A percentile compares a stretch with the other conserved stretches of the same genome.
Evolutionary conservation across 2,113 vertebrate genomes (phyloP).

Genomic region (Silurus meridionalis): DNA sequence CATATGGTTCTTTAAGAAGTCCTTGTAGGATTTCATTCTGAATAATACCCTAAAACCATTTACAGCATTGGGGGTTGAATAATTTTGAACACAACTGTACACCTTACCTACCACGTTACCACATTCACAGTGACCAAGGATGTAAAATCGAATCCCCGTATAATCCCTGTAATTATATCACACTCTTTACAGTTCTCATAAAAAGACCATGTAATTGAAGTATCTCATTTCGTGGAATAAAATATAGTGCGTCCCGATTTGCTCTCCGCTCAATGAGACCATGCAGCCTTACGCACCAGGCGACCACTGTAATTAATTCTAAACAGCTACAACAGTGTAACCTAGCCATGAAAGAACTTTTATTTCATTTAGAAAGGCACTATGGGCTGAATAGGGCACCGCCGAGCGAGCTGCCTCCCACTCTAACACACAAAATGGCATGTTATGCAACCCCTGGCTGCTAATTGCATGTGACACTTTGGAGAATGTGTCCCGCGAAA

Average conservation of each 20-base stretch:
- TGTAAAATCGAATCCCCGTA: conserved; percentile 5
- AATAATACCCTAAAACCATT: too few relatives aligned
- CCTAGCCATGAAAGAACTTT: conserved; percentile 29
- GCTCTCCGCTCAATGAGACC: neutral
- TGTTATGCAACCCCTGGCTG: conserved; percentile 77
- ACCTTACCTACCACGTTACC: neutral
- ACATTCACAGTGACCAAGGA: neutral
- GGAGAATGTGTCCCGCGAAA: conserved; percentile 76
- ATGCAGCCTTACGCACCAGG: conserved; percentile 1
- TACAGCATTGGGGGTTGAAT: too few relatives aligned
- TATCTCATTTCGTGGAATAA: neutral
- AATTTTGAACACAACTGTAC: too few relatives aligned
- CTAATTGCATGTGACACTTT: conserved; percentile 78
- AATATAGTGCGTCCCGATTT: neutral
- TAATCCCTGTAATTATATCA: conserved; percentile 5
- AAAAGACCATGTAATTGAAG: conserved; percentile 20
- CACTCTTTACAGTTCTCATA: conserved; percentile 23
- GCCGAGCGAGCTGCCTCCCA: conserved; percentile 62
- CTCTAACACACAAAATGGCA: conserved; percentile 76
- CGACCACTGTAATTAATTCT: neutral
- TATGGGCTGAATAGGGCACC: conserved; percentile 45
- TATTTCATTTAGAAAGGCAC: conserved; percentile 30
- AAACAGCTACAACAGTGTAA: conserved; percentile 22
- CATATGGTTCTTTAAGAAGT: too few relatives aligned
- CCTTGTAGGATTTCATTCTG: too few relatives aligned